Percentiles rank a stretch among this genome's conserved stretches.
These are phyloP conservation scores for Phycodurus eques DNA, from an alignment of 2,113 vertebrate genomes.

Conservation along the genomic window DNA sequence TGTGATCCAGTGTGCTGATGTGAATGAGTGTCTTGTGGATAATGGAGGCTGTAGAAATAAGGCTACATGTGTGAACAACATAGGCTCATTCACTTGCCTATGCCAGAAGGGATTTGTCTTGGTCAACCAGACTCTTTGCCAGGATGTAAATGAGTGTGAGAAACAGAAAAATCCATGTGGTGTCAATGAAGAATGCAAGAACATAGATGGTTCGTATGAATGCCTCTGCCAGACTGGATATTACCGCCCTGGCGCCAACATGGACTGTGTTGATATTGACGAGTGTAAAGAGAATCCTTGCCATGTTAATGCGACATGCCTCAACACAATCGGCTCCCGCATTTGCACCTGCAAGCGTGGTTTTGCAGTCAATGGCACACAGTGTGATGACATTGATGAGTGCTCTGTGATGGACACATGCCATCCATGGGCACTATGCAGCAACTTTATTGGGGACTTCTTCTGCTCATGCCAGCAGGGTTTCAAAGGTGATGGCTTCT, in stretches of 20 bases:
- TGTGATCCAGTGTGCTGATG: conserved; percentile 61
- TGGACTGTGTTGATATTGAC: conserved; percentile 70
- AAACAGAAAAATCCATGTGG: conserved; percentile 50
- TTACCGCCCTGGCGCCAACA: conserved; percentile 47
- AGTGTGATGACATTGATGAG: conserved; percentile 75
- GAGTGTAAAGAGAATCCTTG: conserved; percentile 73
- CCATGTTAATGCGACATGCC: conserved; percentile 72
- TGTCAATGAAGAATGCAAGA: conserved; percentile 72
- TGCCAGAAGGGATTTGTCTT: conserved; percentile 68
- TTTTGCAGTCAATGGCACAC: conserved; percentile 67
- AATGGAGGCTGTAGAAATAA: conserved; percentile 75
- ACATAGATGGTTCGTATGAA: conserved; percentile 70
- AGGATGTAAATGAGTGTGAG: conserved; percentile 76
- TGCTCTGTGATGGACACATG: conserved; percentile 57
- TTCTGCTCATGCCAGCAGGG: conserved; percentile 71
- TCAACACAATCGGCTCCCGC: conserved; percentile 72
- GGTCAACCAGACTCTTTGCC: conserved; percentile 70
- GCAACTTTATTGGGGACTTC: conserved; percentile 70
- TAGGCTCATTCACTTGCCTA: conserved; percentile 73
- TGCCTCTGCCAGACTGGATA: conserved; percentile 72
- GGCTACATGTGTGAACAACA: conserved; percentile 70
- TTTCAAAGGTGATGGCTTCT: conserved; percentile 72
- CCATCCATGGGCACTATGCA: conserved; percentile 63
- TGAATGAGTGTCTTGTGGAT: conserved; percentile 74
- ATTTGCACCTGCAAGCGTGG: conserved; percentile 73